phyloP scores from a whole-genome alignment of 2,888 invertebrate genomes.

The Matsumyia berberina region DNA sequence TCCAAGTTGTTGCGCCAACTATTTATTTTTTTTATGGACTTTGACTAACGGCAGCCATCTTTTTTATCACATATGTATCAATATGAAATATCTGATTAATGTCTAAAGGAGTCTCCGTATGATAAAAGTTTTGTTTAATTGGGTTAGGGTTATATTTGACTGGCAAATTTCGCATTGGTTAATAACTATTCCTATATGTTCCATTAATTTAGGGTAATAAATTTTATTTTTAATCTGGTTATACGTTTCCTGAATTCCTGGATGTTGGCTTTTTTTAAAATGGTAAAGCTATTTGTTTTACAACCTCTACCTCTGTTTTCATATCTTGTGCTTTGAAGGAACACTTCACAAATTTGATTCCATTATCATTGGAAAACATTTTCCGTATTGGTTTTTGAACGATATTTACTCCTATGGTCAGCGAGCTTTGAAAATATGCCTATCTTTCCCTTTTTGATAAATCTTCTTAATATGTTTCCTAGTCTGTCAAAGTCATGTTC shows the following conservation, averaged over 20 bases:
- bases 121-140: constrained; percentile 55
- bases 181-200: constrained; percentile 67
- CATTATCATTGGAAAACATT: constrained; percentile 70
- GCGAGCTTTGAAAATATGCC: too few relatives aligned
- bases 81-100: constrained; percentile 34
- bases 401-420: too few relatives aligned
- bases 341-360: constrained; percentile 74
- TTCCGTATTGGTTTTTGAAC: constrained; percentile 72
- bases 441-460: constrained; percentile 68
- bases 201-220: constrained; percentile 33
- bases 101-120: constrained; percentile 43
- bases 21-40: too few relatives aligned
- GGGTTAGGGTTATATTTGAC: constrained; percentile 68
- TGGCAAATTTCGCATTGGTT: constrained; percentile 72
- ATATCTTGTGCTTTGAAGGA: constrained; percentile 72
- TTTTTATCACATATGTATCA: background rate
- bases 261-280: too few relatives aligned
- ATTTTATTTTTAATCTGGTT: too few relatives aligned
- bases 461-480: constrained; percentile 70
- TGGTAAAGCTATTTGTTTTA: constrained; percentile 73
- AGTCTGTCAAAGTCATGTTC: constrained; percentile 63
- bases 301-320: constrained; percentile 66
- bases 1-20: too few relatives aligned
- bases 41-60: too few relatives aligned
- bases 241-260: too few relatives aligned